Percentiles rank a stretch among this genome's conserved stretches.
These are phyloP conservation scores for Vireo altiloquus DNA, from an alignment of 2,113 vertebrate species.

Conservation along the genomic window DNA sequence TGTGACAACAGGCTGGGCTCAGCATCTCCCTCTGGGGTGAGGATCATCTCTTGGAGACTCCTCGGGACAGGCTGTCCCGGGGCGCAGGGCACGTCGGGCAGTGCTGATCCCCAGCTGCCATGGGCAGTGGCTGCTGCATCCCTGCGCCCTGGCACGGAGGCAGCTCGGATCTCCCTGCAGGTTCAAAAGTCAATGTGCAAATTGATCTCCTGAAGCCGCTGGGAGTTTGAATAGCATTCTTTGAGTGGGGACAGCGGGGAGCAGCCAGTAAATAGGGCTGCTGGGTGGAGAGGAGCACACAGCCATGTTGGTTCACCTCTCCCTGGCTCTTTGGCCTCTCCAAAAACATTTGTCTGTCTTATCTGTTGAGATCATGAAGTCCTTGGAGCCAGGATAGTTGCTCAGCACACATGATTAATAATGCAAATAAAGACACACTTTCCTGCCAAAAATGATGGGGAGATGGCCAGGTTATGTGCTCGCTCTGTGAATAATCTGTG, in stretches of 20 bases:
- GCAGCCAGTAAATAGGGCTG: background rate
- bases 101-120: background rate
- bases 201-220: background rate
- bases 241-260: background rate
- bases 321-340: background rate
- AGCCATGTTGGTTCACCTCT: background rate
- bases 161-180: background rate
- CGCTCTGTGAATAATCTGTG: background rate
- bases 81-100: fast-evolving
- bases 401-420: background rate
- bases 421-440: background rate
- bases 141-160: background rate
- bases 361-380: background rate
- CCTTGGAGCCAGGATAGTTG: background rate
- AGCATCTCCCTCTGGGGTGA: background rate
- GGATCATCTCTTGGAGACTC: background rate
- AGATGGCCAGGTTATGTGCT: background rate
- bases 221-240: background rate
- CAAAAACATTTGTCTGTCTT: background rate
- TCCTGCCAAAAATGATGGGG: background rate
- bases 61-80: background rate
- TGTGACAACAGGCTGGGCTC: background rate
- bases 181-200: constrained; percentile 22
- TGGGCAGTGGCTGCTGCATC: background rate
- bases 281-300: background rate